Evolutionary conservation across 2,797 vertebrate genomes (phyloP), one percentile per base, ranked within the genome.

Genomic region (Ambastaia sidthimunki): DNA sequence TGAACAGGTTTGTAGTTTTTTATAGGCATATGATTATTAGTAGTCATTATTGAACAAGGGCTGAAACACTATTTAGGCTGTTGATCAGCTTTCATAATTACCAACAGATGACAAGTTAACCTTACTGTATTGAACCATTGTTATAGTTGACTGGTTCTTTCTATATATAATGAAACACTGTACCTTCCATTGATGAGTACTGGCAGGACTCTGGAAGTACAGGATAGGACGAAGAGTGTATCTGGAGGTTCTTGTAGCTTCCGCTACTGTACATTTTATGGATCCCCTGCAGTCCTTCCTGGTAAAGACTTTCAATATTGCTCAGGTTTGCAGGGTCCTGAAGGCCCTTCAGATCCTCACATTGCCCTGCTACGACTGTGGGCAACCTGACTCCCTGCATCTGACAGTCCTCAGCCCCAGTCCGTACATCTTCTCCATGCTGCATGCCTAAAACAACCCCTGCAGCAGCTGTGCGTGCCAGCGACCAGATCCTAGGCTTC

Each of bases 401-500:
- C 77, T 93, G 91, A 87, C 93, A 95, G 84, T 94, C 93, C 28
- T 88, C 80, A 82, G 83, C 86, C 41, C 89, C 91, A 84, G 91
- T 93, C 89, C 92, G 92, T 81, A 90, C 83, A 77, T 93, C 90
- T 34, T 86, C 82, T 2, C 89, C 86, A 80, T 83, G 85, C 6
- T 93, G 88, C 4, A 89, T 77, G 72, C 92, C 91, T 81, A 92
- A 87, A 52, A 93, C 88, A 74, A 92, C 89, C 62, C 91, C 90
- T 1, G 94, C 90, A 6, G 93, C 95, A 0, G 96, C 97, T 0
- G 97, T 98, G 59, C 93, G 95, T 16, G 96, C 97, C 86, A 98
- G 89, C 0, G 97, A 99, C 97, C 97, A 99, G 91, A 98, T 98
- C 87, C 95, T 91, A 16, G 96, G 95, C 83, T 96, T 98, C 83